Conservation (phyloP, 2,888 invertebrate species). For the Caenorhabditis afra region DNA sequence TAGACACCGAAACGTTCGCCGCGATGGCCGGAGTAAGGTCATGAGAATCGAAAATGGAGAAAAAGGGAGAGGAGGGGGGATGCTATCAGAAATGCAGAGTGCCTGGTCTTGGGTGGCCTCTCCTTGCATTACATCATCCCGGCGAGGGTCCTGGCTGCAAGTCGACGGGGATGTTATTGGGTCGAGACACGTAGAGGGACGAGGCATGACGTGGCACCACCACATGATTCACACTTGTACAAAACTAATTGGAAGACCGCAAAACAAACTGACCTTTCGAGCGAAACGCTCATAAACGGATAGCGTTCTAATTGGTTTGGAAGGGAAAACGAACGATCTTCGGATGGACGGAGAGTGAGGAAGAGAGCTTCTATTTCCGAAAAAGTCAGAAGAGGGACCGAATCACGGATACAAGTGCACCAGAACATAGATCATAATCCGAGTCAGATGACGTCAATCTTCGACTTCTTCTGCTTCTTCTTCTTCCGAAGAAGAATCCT, state of each 20-base stretch:
- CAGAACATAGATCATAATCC: background rate
- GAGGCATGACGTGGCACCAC: constrained; percentile 9
- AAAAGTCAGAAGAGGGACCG: background rate
- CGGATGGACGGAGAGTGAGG: background rate
- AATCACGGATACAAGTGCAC: too few species aligned
- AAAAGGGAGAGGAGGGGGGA: background rate
- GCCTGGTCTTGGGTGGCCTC: constrained; percentile 33
- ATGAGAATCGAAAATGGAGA: constrained; percentile 31
- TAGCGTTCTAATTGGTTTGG: background rate
- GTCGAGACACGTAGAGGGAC: background rate
- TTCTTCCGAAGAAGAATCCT: too few species aligned
- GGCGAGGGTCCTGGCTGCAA: constrained; percentile 6
- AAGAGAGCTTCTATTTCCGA: background rate
- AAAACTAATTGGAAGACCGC: constrained; percentile 4
- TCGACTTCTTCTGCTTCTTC: too few species aligned
- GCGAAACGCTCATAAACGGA: constrained; percentile 9
- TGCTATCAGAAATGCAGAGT: constrained; percentile 41
- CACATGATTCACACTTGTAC: constrained; percentile 8
- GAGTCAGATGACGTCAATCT: background rate
- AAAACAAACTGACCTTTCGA: constrained; percentile 19
- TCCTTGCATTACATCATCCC: constrained; percentile 37
- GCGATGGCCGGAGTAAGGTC: constrained; percentile 19
- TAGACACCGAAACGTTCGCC: constrained; percentile 25
- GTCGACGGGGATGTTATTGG: background rate
- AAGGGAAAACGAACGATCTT: background rate